A percentile compares a stretch with the other conserved stretches of the same genome.
phyloP scores from a whole-genome alignment of 2,113 vertebrate genomes.

The Marmota monax region DNA sequence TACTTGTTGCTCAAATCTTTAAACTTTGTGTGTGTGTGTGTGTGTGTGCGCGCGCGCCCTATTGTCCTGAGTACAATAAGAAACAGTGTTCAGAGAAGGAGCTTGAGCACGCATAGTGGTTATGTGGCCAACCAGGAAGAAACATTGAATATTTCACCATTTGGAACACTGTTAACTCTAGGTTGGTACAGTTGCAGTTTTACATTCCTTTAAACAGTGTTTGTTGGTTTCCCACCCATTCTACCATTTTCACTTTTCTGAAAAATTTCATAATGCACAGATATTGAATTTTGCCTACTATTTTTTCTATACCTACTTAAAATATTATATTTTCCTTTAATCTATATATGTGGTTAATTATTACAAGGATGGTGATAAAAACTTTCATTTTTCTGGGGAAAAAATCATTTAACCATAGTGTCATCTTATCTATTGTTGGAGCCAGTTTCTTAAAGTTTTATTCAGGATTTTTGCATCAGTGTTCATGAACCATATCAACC shows the following conservation, averaged over 20 bases:
- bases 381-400: background rate
- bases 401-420: background rate
- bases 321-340: background rate
- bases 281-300: background rate
- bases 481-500: background rate
- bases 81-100: background rate
- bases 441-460: background rate
- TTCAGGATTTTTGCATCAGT: background rate
- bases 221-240: background rate
- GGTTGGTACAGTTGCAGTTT: background rate
- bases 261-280: background rate
- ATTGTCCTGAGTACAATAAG: background rate
- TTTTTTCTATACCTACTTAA: background rate
- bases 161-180: background rate
- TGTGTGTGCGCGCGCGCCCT: too few relatives aligned
- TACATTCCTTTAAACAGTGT: background rate
- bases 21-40: too few relatives aligned
- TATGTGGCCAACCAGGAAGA: background rate
- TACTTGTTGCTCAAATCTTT: background rate
- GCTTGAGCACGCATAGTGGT: background rate
- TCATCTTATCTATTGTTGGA: background rate
- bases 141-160: background rate
- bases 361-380: too few relatives aligned
- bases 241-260: background rate
- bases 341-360: background rate